Evolutionary conservation across 64 coral and sea anemone species (phyloP), one percentile per base, ranked within the genome.

Genomic region (Stylophora pistillata): DNA sequence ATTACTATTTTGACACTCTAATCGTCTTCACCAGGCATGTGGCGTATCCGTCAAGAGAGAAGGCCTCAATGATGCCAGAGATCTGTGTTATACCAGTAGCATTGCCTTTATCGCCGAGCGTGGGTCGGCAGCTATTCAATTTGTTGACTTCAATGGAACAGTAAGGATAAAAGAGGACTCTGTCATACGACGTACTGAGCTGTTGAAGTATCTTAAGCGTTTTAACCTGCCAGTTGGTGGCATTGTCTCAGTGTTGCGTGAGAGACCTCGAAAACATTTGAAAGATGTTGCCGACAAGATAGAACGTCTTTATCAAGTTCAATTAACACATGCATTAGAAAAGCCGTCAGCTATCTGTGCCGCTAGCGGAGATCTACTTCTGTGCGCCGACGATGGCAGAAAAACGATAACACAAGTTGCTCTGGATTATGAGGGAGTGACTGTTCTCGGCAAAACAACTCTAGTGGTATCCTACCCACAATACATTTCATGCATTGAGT

Each of bases 91-190:
- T 27, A 66, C 63, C 31, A 73, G 79, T 63, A 85, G 91, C n/a
- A 77, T 93, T 30, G 85, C 85, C 55, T 93, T 52, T 87, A 81
- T 93, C 17, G 68, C 91, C 62, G 85, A 93, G 78, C 91, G 91
- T 13, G 77, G 85, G 58, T 81, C 78, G 3, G 65, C 65, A 60
- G 72, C 66, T 61, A 56, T 93, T 37, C n/a, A 85, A 82, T 93
- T 81, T 93, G 29, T 63, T 29, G 91, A 93, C 78, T 52, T 93
- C 13, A 55, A 82, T 1, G 91, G 85, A 73, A 81, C 63, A 6
- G 91, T 92, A 29, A 78, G 69, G 16, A 74, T 92, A 23, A 80
- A 87, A 55, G 61, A 75, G 14, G 87, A 70, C 47, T 80, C 76
- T 30, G 65, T 92, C 79, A 75, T 74, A 15, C 87, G 74, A 78